phyloP scores from a whole-genome alignment of 2,797 vertebrate species.

The Odontamblyopus rebecca region DNA sequence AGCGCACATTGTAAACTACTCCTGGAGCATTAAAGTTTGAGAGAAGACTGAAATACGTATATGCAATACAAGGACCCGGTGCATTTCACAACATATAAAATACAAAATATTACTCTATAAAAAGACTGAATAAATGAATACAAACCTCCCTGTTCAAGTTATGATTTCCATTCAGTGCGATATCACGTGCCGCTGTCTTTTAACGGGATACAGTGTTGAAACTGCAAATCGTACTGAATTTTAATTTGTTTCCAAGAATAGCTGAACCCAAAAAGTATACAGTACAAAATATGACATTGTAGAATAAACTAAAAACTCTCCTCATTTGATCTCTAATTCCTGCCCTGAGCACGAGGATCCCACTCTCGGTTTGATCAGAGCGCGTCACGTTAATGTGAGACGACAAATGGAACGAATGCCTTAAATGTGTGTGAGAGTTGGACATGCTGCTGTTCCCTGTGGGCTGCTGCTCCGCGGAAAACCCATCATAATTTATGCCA shows the following conservation, averaged over 20 bases:
- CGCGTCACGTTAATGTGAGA: conserved; percentile 33
- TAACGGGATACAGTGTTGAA: neutral
- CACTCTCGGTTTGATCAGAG: neutral
- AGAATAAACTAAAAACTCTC: neutral
- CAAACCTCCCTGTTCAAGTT: too few relatives aligned
- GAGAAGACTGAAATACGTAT: too few relatives aligned
- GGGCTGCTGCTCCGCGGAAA: conserved; percentile 46
- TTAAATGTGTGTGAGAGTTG: conserved; percentile 19
- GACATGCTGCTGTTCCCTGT: conserved; percentile 41
- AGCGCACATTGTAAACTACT: too few relatives aligned
- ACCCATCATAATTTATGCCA: conserved; percentile 57
- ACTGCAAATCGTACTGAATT: neutral
- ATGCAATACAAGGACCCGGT: too few relatives aligned
- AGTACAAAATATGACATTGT: neutral
- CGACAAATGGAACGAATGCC: conserved; percentile 32
- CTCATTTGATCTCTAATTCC: conserved; percentile 1
- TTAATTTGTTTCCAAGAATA: neutral
- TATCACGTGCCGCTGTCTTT: neutral
- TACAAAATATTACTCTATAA: too few relatives aligned
- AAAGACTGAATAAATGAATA: too few relatives aligned
- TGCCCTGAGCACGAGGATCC: neutral
- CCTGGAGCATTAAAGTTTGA: too few relatives aligned
- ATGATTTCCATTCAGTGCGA: too few relatives aligned
- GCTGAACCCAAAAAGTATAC: neutral
- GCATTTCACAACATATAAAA: too few relatives aligned